Base-by-base conservation (phyloP, 2,797 vertebrate species). In the Cyprinella venusta region DNA sequence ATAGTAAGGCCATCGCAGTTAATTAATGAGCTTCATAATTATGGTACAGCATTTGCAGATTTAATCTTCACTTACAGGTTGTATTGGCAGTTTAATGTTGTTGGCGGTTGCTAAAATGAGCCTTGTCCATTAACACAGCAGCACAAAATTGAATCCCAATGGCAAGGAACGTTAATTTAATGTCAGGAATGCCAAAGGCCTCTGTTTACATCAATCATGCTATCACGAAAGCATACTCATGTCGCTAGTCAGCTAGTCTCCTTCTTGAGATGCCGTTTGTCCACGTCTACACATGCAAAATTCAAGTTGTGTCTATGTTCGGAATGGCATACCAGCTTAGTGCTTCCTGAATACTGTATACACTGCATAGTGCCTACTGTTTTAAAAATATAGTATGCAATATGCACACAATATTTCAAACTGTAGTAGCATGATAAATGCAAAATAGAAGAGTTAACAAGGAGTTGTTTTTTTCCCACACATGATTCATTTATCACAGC, bases 11-110 rank as follows among this genome's bases (percentile, higher is more conserved):
- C 18, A 40, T 78, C 71, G 40, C 8, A 13, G 48, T 26, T 84
- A 50, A 72, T 82, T 76, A 82, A 76, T 82, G 72, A 82, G 63
- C 36, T 68, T 54, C 38, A 56, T 56, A 76, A 76, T 68, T 76
- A 40, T 56, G 21, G 33, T 56, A 40, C 30, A 79, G 38, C 36
- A 76, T 61, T 10, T 40, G 13, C 38, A 42, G 67, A 52, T 78
- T 71, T 71, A 78, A 83, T 83, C 54, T 77, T 78, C 67, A 4
- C 75, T 70, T 78, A 83, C 48, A 40, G 48, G 33, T 30, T 40
- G 67, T 40, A 64, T 78, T 68, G 72, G 38, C 50, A 76, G 81
- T 68, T 82, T 76, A 45, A 68, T 76, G 72, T 82, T 82, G 36
- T 76, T 48, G 38, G 72, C 67, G 12, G 82, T 70, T 77, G 24